Conservation (phyloP, 2,888 invertebrate genomes). For the Buathra laborator region DNA sequence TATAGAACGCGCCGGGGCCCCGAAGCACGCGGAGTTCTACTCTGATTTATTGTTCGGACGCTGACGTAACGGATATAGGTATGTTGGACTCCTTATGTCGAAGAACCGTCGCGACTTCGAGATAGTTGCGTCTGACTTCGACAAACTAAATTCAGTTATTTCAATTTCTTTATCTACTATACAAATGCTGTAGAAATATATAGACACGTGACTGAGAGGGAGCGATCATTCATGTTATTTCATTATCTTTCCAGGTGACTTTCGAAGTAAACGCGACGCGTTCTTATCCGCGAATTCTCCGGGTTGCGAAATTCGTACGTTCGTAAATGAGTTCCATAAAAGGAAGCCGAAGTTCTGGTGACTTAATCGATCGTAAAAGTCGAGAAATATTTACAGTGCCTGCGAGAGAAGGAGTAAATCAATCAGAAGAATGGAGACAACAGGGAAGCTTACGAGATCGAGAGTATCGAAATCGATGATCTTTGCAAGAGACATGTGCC, state of each 20-base stretch:
- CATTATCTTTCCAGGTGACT: slow-evolving; percentile 21
- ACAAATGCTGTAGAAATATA: neutral
- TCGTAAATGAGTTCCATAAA: slow-evolving; percentile 29
- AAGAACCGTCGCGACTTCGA: neutral
- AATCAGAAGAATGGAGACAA: neutral
- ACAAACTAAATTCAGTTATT: neutral
- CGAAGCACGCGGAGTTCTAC: slow-evolving; percentile 28
- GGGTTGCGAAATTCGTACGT: slow-evolving; percentile 30
- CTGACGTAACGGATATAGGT: slow-evolving; percentile 56
- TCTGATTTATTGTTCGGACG: slow-evolving; percentile 58
- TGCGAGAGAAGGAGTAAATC: slow-evolving; percentile 15
- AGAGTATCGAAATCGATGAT: neutral
- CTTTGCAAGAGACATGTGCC: neutral
- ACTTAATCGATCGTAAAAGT: slow-evolving; percentile 37
- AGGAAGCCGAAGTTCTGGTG: slow-evolving; percentile 19
- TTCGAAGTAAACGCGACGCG: neutral
- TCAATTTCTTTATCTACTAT: neutral
- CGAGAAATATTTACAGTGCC: slow-evolving; percentile 32
- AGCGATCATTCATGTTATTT: slow-evolving; percentile 13
- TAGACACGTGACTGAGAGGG: no score
- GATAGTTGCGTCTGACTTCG: neutral
- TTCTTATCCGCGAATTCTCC: no score
- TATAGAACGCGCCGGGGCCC: slow-evolving; percentile 40
- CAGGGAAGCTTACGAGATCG: neutral
- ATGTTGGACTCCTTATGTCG: slow-evolving; percentile 25